These are phyloP conservation scores for Drosophila chauvacae DNA, from an alignment of 1,140 invertebrate genomes.

Conservation along the genomic window DNA sequence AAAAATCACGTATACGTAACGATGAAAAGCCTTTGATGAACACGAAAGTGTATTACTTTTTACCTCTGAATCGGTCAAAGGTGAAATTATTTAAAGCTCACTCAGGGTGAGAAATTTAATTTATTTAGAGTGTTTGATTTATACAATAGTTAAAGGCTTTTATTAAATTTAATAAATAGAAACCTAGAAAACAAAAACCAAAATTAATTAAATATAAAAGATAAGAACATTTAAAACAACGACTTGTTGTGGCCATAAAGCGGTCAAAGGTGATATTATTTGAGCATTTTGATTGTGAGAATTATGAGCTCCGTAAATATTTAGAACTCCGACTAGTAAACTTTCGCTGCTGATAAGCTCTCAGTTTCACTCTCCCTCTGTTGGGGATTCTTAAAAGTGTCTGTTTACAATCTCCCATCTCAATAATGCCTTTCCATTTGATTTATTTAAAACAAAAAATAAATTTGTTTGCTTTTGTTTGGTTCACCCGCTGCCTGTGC, in stretches of 20 bases:
- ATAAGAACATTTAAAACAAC: background rate
- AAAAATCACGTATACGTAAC: conserved; percentile 4
- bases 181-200: background rate
- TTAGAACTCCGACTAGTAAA: background rate
- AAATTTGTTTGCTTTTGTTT: conserved; percentile 31
- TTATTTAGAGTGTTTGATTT: background rate
- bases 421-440: conserved; percentile 11
- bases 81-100: conserved; percentile 14
- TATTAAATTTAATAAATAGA: background rate
- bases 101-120: background rate
- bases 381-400: background rate
- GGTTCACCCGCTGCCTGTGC: conserved; percentile 7
- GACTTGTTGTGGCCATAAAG: background rate
- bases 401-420: conserved; percentile 33
- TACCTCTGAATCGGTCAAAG: conserved; percentile 6
- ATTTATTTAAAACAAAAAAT: conserved; percentile 36
- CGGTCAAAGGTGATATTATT: background rate
- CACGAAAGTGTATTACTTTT: background rate
- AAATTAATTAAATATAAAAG: background rate
- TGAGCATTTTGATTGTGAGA: background rate
- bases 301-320: background rate
- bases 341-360: conserved; percentile 23
- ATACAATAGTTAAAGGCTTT: background rate
- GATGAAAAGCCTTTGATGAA: background rate
- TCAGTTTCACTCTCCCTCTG: background rate